Conservation (phyloP, 1,140 invertebrate genomes). For the Drosophila carrolli region DNA sequence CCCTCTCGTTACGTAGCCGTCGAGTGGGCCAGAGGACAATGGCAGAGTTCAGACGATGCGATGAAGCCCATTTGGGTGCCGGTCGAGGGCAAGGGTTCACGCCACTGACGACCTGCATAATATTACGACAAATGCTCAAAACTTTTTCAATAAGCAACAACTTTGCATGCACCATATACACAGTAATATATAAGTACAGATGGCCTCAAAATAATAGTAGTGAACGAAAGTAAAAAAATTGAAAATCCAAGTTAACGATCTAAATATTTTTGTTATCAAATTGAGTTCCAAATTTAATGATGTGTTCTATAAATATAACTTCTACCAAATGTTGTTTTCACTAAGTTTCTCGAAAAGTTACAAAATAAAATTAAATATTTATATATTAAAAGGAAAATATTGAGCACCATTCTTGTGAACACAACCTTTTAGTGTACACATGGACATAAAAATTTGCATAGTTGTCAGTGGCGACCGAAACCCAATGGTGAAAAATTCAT, state of each 20-base stretch:
- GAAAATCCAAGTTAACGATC: too few species aligned
- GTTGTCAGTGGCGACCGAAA: conserved; percentile 25
- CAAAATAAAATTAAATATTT: too few species aligned
- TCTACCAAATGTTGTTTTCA: too few species aligned
- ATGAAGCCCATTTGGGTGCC: conserved; percentile 38
- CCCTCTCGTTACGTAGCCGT: conserved; percentile 39
- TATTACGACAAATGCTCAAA: conserved; percentile 76
- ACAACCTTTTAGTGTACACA: background rate
- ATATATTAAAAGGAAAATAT: too few species aligned
- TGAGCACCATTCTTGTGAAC: background rate
- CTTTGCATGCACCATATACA: conserved; percentile 55
- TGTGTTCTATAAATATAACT: too few species aligned
- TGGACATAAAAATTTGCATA: conserved; percentile 61
- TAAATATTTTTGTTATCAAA: too few species aligned
- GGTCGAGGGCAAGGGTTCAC: conserved; percentile 53
- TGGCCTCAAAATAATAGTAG: background rate
- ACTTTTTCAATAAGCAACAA: conserved; percentile 79
- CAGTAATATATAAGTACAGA: background rate
- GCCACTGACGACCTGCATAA: conserved; percentile 67
- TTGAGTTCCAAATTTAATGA: too few species aligned
- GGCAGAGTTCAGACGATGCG: conserved; percentile 53
- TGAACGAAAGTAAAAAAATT: too few species aligned
- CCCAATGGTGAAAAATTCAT: conserved; percentile 64
- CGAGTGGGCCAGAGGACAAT: conserved; percentile 62
- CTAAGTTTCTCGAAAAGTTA: too few species aligned